Evolutionary conservation across 2,888 invertebrate species (phyloP), one percentile per base, ranked within the genome.

Genomic region (Epinotia brunnichana): DNA sequence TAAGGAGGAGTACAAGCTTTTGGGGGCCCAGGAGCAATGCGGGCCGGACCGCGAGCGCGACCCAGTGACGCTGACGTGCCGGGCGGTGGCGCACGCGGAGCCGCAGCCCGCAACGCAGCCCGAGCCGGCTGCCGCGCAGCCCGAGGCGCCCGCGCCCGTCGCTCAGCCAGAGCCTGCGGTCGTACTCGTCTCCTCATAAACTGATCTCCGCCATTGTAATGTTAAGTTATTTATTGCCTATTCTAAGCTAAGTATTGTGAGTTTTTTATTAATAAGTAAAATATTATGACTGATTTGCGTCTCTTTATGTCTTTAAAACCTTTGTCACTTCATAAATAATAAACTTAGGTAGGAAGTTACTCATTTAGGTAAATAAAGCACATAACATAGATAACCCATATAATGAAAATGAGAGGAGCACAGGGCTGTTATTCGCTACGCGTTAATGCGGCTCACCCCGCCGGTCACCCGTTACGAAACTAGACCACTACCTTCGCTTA

Each of bases 21-120:
- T 96, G 21, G 96, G 96, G 0, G 95, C 95, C 21, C 93, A 94
- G 66, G 96, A 96, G 81, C 95, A 96, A 82, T 97, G 97, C 84
- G 96, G 96, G 19, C 96, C 96, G 0, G 96, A 95, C 62, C 92
- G 95, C 79, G 93, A 92, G 77, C 94, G 96, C 44, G 96, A 97
- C 83, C 93, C 94, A n/a, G 93, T 94, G 73, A 96, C 96, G 10
- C 93, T 96, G 57, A 95, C 95, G 81, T 92, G 92, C 77, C 85
- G 88, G 21, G 79, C 41, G 35, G 63, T 69, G 17, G 59, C 61
- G 4, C 29, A 75, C 35, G 24, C 3, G 15, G 44, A 10, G 7
- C 15, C 3, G 5, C 48, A 15, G n/a, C 24, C 69, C 35, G 57
- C 24, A 1, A 11, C 24, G 35, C 54, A 70, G 19, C 62, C 75